Percentiles rank a stretch among this genome's conserved stretches.
phyloP scores from a whole-genome alignment of 2,888 invertebrate genomes.

The Tribolium freemani region DNA sequence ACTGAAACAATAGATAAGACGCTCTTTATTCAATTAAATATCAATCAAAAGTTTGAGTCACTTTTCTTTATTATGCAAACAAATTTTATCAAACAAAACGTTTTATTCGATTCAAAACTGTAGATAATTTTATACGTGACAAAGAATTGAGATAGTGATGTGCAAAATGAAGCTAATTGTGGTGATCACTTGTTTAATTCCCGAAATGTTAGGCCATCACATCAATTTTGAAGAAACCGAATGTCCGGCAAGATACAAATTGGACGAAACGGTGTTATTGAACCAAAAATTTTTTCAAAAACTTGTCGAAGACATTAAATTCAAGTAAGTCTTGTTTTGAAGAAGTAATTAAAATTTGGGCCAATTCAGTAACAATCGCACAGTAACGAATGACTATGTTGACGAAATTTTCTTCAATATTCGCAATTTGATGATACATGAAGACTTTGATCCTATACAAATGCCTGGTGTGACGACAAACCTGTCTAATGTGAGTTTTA shows the following conservation, averaged over 20 bases:
- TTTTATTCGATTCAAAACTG: background rate
- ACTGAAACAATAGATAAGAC: too few species aligned
- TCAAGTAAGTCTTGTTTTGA: background rate
- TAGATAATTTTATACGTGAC: background rate
- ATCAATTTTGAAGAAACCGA: background rate
- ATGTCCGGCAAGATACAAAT: background rate
- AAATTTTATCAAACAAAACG: background rate
- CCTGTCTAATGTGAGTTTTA: constrained; percentile 66
- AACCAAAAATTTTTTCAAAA: background rate
- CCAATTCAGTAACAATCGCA: background rate
- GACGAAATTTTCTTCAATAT: constrained; percentile 68
- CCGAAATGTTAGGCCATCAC: constrained; percentile 3
- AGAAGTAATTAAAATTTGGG: background rate
- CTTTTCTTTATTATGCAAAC: background rate
- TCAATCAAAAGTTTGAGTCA: background rate
- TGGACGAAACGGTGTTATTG: background rate
- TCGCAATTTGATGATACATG: constrained; percentile 65
- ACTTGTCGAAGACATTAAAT: background rate
- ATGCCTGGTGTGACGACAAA: constrained; percentile 69
- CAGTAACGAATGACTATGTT: constrained; percentile 63
- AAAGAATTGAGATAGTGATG: background rate
- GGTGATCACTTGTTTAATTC: background rate
- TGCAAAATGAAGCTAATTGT: background rate
- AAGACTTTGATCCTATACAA: constrained; percentile 70
- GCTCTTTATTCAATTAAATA: background rate